These are phyloP conservation scores for Amyelois transitella DNA, from an alignment of 1,140 invertebrate genomes.

Conservation along the genomic window DNA sequence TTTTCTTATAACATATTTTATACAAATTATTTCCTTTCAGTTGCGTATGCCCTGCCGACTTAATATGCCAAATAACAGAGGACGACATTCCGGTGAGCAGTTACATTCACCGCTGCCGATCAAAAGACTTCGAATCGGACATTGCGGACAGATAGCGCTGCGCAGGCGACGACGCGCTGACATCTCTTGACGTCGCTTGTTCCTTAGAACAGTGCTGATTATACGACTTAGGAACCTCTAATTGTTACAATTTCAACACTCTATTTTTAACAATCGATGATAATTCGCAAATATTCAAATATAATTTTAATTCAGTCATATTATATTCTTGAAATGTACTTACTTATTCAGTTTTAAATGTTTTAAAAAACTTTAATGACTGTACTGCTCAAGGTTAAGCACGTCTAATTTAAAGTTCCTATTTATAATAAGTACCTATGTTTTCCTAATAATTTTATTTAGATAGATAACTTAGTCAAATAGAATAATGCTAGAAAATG, in stretches of 20 bases:
- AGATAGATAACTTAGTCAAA: neutral
- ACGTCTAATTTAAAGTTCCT: neutral
- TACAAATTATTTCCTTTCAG: conserved; percentile 48
- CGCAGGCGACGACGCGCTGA: neutral
- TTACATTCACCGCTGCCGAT: conserved; percentile 76
- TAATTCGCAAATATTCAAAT: no score
- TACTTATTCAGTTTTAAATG: neutral
- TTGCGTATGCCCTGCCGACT: conserved; percentile 72
- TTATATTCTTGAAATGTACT: no score
- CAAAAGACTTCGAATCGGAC: conserved; percentile 15
- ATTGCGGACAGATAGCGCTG: conserved; percentile 9
- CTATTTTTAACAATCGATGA: no score
- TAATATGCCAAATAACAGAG: conserved; percentile 70
- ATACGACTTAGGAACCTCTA: no score
- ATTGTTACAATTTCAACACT: no score
- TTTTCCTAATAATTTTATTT: neutral
- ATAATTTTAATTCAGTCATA: no score
- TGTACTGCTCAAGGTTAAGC: neutral
- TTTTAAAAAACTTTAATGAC: neutral
- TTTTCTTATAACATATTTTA: neutral
- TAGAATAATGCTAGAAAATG: neutral
- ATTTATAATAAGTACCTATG: neutral
- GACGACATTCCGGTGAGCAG: conserved; percentile 77
- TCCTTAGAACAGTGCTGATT: no score
- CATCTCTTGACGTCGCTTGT: neutral